These are phyloP conservation scores for Microtus oregoni DNA, from an alignment of 2,113 vertebrate species.

Conservation along the genomic window DNA sequence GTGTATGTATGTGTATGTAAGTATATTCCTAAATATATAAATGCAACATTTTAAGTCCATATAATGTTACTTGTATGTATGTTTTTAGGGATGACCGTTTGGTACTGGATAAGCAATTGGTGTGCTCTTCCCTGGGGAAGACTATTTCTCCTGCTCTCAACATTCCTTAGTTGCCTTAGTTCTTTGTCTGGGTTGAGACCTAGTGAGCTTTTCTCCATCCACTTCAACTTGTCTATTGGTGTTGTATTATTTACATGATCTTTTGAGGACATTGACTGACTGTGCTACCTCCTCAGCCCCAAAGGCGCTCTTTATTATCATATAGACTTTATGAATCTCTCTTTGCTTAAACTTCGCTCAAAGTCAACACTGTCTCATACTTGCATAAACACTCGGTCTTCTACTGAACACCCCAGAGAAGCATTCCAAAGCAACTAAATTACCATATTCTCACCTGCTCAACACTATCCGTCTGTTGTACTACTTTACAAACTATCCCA, in stretches of 20 bases:
- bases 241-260: background rate
- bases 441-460: conserved; percentile 24
- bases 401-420: background rate
- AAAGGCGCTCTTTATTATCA: background rate
- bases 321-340: conserved; percentile 42
- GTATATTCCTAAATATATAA: background rate
- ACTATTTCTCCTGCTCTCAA: background rate
- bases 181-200: background rate
- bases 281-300: background rate
- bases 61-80: background rate
- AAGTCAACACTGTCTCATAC: background rate
- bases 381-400: background rate
- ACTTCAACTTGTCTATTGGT: background rate
- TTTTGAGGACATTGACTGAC: background rate
- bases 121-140: background rate
- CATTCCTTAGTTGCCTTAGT: background rate
- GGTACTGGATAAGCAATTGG: background rate
- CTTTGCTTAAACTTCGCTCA: conserved; percentile 20
- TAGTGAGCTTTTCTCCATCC: background rate
- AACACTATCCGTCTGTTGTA: background rate
- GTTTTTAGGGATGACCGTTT: background rate
- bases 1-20: background rate
- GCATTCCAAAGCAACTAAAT: conserved; percentile 16
- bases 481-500: conserved; percentile 29
- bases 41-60: background rate